Evolutionary conservation across 2,797 vertebrate genomes (phyloP).

Genomic region (Lophura swinhoii): DNA sequence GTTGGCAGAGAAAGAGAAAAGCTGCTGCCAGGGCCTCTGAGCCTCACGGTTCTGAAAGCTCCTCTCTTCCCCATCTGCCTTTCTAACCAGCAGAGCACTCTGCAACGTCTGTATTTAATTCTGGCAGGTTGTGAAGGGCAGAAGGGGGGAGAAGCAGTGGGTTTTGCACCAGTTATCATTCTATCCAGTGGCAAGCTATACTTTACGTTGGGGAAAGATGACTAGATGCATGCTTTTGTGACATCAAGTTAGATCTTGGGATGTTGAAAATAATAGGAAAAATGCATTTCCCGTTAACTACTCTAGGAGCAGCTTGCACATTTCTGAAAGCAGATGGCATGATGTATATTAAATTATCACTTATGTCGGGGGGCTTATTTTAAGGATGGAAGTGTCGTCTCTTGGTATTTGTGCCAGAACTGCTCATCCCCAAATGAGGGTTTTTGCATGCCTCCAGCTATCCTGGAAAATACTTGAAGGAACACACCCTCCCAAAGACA

Average conservation of each 20-base stretch:
- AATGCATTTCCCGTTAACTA: slow-evolving; percentile 52
- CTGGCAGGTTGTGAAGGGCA: not conserved
- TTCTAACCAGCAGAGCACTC: not conserved
- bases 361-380: slow-evolving; percentile 71
- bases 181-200: not conserved
- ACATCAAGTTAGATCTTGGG: not conserved
- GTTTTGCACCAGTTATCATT: not conserved
- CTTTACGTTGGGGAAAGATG: slow-evolving; percentile 21
- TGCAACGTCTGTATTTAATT: not conserved
- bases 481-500: not conserved
- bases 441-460: slow-evolving; percentile 23
- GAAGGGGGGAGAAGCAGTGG: not conserved
- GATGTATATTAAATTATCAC: slow-evolving; percentile 75
- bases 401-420: slow-evolving; percentile 67
- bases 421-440: slow-evolving; percentile 64
- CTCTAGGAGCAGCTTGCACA: slow-evolving; percentile 65
- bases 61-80: slow-evolving; percentile 13
- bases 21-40: not conserved
- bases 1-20: not conserved
- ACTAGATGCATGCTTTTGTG: not conserved
- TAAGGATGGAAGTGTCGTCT: slow-evolving; percentile 69
- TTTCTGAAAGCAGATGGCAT: slow-evolving; percentile 67
- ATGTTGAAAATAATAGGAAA: slow-evolving; percentile 34
- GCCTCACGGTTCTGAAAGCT: not conserved
- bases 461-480: slow-evolving; percentile 47